phyloP scores from a whole-genome alignment of 2,797 vertebrate species.

The Pogoniulus pusillus region DNA sequence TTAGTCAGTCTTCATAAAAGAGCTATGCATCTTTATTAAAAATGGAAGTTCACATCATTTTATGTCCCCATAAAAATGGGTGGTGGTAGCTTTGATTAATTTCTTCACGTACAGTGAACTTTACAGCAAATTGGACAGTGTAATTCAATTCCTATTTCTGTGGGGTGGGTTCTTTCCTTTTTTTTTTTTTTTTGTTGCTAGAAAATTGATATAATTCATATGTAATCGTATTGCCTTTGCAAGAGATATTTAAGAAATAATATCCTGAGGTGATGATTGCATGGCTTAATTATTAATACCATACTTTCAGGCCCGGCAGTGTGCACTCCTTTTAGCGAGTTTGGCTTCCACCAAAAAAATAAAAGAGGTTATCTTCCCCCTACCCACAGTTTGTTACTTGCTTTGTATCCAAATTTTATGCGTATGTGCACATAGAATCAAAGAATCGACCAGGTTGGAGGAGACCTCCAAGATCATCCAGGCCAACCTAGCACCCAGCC shows the following conservation, averaged over 20 bases:
- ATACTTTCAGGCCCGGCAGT: constrained; percentile 59
- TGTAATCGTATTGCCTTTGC: constrained; percentile 84
- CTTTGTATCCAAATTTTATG: background rate
- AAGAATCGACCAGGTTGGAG: too few species aligned
- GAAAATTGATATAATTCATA: constrained; percentile 86
- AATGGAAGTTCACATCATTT: constrained; percentile 93
- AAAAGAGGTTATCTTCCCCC: constrained; percentile 45
- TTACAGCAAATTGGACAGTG: constrained; percentile 88
- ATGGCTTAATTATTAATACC: constrained; percentile 81
- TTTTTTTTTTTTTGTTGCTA: constrained; percentile 78
- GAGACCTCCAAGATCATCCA: too few species aligned
- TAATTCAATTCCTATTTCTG: constrained; percentile 89
- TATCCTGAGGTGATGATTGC: constrained; percentile 83
- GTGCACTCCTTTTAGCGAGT: constrained; percentile 48
- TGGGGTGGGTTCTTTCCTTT: background rate
- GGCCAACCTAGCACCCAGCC: too few species aligned
- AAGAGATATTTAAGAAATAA: constrained; percentile 85
- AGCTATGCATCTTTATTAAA: constrained; percentile 92
- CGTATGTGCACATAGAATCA: fast-evolving
- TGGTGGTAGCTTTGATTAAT: constrained; percentile 93
- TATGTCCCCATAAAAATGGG: constrained; percentile 92
- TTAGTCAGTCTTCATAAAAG: constrained; percentile 94
- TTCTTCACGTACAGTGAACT: constrained; percentile 92
- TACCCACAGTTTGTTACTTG: background rate
- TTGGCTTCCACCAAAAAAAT: constrained; percentile 44